Base-by-base conservation (phyloP, 2,888 invertebrate genomes). In the Leucoptera coffeella region DNA sequence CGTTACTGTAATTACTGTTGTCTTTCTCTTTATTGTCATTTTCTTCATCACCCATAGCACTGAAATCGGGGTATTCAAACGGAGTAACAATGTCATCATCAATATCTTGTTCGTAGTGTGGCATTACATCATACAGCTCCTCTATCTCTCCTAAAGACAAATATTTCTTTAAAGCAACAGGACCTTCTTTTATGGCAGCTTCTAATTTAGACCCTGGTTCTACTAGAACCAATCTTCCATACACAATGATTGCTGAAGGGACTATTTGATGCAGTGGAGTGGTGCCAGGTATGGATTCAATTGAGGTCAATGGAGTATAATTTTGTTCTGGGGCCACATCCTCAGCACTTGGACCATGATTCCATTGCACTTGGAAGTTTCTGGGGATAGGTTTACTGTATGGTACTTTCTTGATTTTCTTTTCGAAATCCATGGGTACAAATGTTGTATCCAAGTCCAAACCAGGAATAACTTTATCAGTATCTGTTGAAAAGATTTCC, bases 361-460 rank as follows among this genome's bases (percentile, higher is more conserved):
- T 90, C 96, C 96, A 96, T 38, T 93, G 91, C n/a, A 89, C 90
- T 64, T 95, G 93, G 69, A 96, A 96, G 47, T 92, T 90, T 41
- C 89, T 81, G 3, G 95, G 95, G 51, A 96, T 94, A 10, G 95
- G 95, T 56, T 95, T 93, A 40, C 93, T 90, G 47, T 91, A 95
- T 5, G 95, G 94, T 28, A 91, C 89, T 50, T 87, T 87, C 46
- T 87, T 87, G 20, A 82, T 74, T 39, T 83, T 82, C 49, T 82
- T 82, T 30, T 76, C 74, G 49, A 81, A 80, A 20, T 84, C 84
- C 43, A 84, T 80, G 19, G 72, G 76, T 31, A 71, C 47, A 31
- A 72, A 60, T 35, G 74, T 72, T 7, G 77, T 73, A 46, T 89
- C 87, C 42, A 91, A 75, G 58, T 92, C 92, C 29, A 93, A 64